phyloP scores from a whole-genome alignment of 2,797 vertebrate genomes.

The Phrynocephalus vlangalii region DNA sequence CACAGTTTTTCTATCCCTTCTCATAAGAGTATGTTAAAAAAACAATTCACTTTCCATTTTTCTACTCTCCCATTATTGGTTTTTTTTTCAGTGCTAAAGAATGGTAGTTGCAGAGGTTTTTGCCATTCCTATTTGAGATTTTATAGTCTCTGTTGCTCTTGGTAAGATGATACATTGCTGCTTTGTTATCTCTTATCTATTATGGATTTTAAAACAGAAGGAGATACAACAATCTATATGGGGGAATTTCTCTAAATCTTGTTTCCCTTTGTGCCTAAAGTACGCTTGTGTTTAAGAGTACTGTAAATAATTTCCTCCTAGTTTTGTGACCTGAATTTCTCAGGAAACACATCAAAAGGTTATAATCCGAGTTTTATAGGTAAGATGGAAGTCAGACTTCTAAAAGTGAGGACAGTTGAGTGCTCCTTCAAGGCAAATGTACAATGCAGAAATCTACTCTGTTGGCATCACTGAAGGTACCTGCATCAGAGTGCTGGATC shows the following conservation, averaged over 20 bases:
- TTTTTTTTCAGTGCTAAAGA: not conserved
- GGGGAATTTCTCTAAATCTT: not conserved
- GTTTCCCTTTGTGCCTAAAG: not conserved
- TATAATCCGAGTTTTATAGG: not conserved
- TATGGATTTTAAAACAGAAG: not conserved
- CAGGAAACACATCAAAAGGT: not conserved
- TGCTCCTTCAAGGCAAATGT: slow-evolving; percentile 17
- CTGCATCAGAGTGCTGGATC: slow-evolving; percentile 2
- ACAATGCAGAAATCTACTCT: slow-evolving; percentile 3
- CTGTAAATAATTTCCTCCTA: not conserved
- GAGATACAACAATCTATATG: not conserved
- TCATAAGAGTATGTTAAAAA: not conserved
- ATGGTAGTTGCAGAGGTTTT: not conserved
- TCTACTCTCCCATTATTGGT: not conserved
- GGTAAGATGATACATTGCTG: not conserved
- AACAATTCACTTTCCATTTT: not conserved
- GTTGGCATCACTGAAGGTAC: not conserved
- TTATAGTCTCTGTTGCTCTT: not conserved
- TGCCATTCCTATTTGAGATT: not conserved
- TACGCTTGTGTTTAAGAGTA: not conserved
- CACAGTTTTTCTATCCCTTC: not conserved
- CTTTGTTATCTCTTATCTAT: not conserved
- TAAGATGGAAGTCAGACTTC: not conserved
- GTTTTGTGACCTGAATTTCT: not conserved
- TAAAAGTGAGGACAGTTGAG: slow-evolving; percentile 3